Conservation (phyloP, 1,140 invertebrate species). For the Anoplolepis gracilipes region DNA sequence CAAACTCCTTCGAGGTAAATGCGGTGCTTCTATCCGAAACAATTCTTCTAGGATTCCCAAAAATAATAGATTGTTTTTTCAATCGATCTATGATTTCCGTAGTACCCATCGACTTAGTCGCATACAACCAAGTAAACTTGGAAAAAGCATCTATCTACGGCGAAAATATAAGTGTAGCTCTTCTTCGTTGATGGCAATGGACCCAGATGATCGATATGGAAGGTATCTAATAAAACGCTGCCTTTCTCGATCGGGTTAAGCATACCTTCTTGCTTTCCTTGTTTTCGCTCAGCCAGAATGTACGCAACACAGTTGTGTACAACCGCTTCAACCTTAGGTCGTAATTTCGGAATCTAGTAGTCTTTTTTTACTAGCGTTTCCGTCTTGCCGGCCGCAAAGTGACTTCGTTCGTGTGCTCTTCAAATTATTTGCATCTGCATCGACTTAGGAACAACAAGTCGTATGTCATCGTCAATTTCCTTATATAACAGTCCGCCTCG, state of each 20-base stretch:
- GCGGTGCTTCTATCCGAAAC: neutral
- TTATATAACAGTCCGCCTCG: no score
- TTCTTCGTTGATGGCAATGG: conserved; percentile 62
- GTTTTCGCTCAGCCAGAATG: conserved; percentile 33
- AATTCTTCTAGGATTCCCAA: neutral
- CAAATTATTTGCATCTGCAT: conserved; percentile 22
- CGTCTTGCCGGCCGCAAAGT: conserved; percentile 45
- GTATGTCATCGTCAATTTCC: no score
- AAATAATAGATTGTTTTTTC: neutral
- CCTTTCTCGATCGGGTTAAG: conserved; percentile 22
- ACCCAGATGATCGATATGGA: conserved; percentile 61
- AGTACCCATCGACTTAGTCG: neutral
- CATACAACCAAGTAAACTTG: neutral
- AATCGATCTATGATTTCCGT: neutral
- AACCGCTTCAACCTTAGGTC: conserved; percentile 34
- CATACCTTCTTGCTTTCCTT: neutral
- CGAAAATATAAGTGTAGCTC: no score
- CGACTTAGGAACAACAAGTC: neutral
- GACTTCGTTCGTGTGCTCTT: neutral
- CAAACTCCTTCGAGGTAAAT: neutral
- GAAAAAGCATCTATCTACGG: no score
- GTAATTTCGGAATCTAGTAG: conserved; percentile 48
- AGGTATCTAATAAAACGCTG: neutral
- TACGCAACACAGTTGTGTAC: conserved; percentile 21
- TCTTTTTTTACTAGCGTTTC: conserved; percentile 50